Evolutionary conservation across 1,140 invertebrate genomes (phyloP).

Genomic region (Steinernema feltiae): DNA sequence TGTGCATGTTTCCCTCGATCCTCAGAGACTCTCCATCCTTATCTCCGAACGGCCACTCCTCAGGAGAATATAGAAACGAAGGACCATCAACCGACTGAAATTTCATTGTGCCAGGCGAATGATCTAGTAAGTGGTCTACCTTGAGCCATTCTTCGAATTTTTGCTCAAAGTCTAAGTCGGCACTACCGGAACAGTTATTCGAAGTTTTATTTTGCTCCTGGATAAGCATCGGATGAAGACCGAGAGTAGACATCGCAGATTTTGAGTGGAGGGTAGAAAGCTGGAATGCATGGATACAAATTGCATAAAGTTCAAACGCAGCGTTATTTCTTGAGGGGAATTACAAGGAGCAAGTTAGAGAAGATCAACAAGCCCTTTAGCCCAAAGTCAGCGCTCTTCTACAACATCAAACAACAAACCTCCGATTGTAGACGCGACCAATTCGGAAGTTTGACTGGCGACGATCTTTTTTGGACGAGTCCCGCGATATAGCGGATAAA

Average conservation of each 20-base stretch:
- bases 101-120: neutral
- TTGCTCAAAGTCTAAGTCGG: conserved; percentile 20
- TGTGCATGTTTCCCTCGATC: neutral
- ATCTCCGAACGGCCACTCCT: conserved; percentile 6
- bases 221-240: conserved; percentile 1
- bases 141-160: conserved; percentile 30
- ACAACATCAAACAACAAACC: conserved; percentile 5
- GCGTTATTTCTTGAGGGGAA: neutral
- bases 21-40: neutral
- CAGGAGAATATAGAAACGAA: conserved; percentile 7
- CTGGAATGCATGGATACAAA: neutral
- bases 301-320: neutral
- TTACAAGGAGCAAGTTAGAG: neutral
- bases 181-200: neutral
- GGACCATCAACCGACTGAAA: conserved; percentile 26
- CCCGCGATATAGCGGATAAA: conserved; percentile 15
- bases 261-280: neutral
- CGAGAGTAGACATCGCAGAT: neutral
- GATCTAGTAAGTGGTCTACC: neutral
- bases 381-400: neutral
- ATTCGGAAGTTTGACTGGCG: conserved; percentile 15
- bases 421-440: neutral
- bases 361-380: no score
- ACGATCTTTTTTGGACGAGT: conserved; percentile 13
- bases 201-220: neutral